These are phyloP conservation scores for Callaeas wilsoni DNA, from an alignment of 2,113 vertebrate species.

Conservation along the genomic window DNA sequence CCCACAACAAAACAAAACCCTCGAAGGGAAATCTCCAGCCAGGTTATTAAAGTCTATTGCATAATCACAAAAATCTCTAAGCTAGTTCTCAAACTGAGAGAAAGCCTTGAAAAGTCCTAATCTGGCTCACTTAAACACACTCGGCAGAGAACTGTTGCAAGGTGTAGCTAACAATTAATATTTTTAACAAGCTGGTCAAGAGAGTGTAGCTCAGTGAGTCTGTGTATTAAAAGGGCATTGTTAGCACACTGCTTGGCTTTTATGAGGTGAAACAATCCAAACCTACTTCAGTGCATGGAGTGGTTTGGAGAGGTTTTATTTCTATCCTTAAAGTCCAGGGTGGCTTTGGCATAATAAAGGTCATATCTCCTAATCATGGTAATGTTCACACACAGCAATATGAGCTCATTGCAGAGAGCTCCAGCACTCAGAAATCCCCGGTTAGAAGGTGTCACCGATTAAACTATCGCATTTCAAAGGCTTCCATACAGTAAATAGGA, in stretches of 20 bases:
- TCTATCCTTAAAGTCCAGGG: conserved; percentile 77
- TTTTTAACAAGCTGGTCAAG: conserved; percentile 55
- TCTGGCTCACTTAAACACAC: background rate
- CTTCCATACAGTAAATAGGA: conserved; percentile 81
- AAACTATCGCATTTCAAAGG: conserved; percentile 84
- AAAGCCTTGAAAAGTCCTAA: background rate
- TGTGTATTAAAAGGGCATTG: conserved; percentile 55
- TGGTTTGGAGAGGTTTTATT: conserved; percentile 67
- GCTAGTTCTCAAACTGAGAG: background rate
- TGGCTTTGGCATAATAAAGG: conserved; percentile 78
- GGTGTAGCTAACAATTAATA: conserved; percentile 32
- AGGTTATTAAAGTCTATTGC: background rate
- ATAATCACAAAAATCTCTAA: background rate
- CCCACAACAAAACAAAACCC: background rate
- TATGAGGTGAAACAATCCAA: conserved; percentile 75
- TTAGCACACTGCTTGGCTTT: conserved; percentile 64
- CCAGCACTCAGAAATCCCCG: conserved; percentile 75
- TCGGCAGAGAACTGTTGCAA: background rate
- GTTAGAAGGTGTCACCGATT: conserved; percentile 80
- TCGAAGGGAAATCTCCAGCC: background rate
- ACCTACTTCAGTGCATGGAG: conserved; percentile 62
- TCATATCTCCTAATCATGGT: conserved; percentile 75
- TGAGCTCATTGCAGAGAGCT: conserved; percentile 74
- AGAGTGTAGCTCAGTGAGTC: conserved; percentile 8
- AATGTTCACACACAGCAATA: conserved; percentile 78